These are phyloP conservation scores for Rhagoletis zephyria DNA, from an alignment of 1,140 invertebrate genomes.

Conservation along the genomic window DNA sequence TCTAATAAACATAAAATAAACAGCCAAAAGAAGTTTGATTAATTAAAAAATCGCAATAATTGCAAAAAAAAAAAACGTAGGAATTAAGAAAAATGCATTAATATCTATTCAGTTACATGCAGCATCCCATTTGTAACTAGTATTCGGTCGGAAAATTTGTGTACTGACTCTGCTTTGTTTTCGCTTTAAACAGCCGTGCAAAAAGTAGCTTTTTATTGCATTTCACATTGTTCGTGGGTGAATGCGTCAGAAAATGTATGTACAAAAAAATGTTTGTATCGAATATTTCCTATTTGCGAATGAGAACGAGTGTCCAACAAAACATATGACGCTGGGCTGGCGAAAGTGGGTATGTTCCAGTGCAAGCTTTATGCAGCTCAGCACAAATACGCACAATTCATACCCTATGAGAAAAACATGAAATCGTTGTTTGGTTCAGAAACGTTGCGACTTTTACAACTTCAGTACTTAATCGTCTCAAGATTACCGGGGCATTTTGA, in stretches of 20 bases:
- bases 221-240: constrained; percentile 36
- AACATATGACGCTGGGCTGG: not conserved
- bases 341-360: not conserved
- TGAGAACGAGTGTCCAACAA: not conserved
- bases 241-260: not conserved
- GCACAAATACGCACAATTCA: not conserved
- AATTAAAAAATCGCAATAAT: too few species aligned
- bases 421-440: too few species aligned
- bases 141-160: not conserved
- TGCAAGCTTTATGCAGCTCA: not conserved
- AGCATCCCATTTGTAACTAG: not conserved
- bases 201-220: not conserved
- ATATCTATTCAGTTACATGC: not conserved
- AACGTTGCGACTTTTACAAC: too few species aligned
- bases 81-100: too few species aligned
- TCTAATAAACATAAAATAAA: too few species aligned
- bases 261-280: not conserved
- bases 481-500: too few species aligned
- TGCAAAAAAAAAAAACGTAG: too few species aligned
- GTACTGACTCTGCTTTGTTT: not conserved
- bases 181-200: not conserved
- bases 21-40: too few species aligned
- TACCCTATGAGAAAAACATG: not conserved
- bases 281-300: not conserved
- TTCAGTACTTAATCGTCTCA: too few species aligned